A percentile compares a stretch with the other conserved stretches of the same genome.
These are phyloP conservation scores for Latrodectus elegans DNA, from an alignment of 2,888 invertebrate genomes.

Conservation along the genomic window DNA sequence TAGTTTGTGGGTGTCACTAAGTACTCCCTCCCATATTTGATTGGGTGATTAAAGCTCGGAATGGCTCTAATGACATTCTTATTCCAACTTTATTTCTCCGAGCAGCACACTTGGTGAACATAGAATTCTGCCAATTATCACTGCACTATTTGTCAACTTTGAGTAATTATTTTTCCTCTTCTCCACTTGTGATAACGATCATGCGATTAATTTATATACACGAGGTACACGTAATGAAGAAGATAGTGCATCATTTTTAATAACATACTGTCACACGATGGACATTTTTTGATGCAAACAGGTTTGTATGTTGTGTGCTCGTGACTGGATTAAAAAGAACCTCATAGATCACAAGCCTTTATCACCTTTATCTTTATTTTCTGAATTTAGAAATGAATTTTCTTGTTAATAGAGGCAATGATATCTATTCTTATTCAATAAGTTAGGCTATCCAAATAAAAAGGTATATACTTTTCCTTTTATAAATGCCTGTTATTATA, in stretches of 20 bases:
- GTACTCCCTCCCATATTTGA: slow-evolving; percentile 6
- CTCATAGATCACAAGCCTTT: slow-evolving; percentile 43
- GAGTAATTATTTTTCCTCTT: slow-evolving; percentile 23
- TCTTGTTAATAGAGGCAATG: too few species aligned
- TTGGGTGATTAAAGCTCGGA: slow-evolving; percentile 29
- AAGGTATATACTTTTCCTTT: too few species aligned
- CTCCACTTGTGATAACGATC: slow-evolving; percentile 33
- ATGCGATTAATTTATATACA: slow-evolving; percentile 58
- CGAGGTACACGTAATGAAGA: slow-evolving; percentile 40
- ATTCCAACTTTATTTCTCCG: slow-evolving; percentile 25
- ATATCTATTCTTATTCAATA: too few species aligned
- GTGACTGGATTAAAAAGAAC: slow-evolving; percentile 34
- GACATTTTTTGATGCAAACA: slow-evolving; percentile 51
- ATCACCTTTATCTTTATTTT: neutral
- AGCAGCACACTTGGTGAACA: slow-evolving; percentile 23
- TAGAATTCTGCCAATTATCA: slow-evolving; percentile 36
- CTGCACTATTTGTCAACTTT: slow-evolving; percentile 48
- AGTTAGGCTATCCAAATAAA: too few species aligned
- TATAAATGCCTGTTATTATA: too few species aligned
- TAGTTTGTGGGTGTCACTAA: slow-evolving; percentile 49
- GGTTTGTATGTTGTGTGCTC: slow-evolving; percentile 23
- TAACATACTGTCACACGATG: slow-evolving; percentile 36
- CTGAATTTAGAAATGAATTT: too few species aligned
- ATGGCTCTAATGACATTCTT: slow-evolving; percentile 32
- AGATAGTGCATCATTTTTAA: slow-evolving; percentile 48